These are phyloP conservation scores for Dryobates pubescens DNA, from an alignment of 2,797 vertebrate species.

Conservation along the genomic window DNA sequence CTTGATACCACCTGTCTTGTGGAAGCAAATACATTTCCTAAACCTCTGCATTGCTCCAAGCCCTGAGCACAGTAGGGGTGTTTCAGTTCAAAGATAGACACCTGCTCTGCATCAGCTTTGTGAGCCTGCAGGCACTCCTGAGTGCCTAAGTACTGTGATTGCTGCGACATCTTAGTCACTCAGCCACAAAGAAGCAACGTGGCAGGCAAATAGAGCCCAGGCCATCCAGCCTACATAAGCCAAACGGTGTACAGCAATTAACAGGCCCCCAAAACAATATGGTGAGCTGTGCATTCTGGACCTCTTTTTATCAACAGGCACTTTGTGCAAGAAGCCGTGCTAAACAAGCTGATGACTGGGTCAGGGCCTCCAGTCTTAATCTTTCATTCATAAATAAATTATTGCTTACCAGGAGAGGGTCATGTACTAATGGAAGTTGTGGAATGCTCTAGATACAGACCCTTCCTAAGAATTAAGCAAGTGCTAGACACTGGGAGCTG, in stretches of 20 bases:
- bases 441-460: background rate
- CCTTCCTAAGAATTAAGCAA: background rate
- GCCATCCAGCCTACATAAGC: background rate
- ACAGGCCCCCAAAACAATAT: accelerated
- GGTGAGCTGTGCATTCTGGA: background rate
- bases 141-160: accelerated
- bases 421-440: background rate
- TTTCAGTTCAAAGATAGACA: background rate
- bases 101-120: background rate
- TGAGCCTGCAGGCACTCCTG: background rate
- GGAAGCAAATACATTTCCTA: background rate
- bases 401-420: background rate
- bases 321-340: background rate
- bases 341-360: background rate
- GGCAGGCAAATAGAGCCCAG: background rate
- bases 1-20: background rate
- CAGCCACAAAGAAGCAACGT: background rate
- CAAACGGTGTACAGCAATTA: background rate
- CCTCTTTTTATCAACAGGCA: background rate
- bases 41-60: background rate
- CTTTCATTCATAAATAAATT: background rate
- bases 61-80: background rate
- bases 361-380: background rate
- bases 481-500: background rate
- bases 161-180: background rate